These are phyloP conservation scores for Rhyacophila brunnea DNA, from an alignment of 1,140 invertebrate species.

Conservation along the genomic window DNA sequence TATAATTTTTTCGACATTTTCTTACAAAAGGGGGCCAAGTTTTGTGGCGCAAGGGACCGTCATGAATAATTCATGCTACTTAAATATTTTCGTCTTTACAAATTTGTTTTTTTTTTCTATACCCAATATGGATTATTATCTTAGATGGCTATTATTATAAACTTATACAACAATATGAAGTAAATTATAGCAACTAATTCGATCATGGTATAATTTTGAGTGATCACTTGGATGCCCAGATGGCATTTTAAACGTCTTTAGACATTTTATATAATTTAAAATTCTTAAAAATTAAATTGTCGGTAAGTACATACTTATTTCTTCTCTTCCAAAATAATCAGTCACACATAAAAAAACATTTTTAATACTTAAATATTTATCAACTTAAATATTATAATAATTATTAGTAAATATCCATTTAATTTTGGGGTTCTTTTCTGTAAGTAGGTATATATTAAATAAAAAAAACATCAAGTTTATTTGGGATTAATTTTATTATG, in stretches of 20 bases:
- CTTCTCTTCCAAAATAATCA: neutral
- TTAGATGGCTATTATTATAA: conserved; percentile 6
- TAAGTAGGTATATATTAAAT: too few species aligned
- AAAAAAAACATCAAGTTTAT: too few species aligned
- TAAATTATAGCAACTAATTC: neutral
- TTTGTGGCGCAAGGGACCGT: neutral
- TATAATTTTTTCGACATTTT: conserved; percentile 12
- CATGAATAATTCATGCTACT: conserved; percentile 12
- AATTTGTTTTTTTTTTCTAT: neutral
- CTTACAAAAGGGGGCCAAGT: conserved; percentile 6
- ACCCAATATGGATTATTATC: conserved; percentile 6
- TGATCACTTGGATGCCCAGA: conserved; percentile 1
- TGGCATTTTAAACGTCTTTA: neutral
- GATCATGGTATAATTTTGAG: conserved; percentile 6
- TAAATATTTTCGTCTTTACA: conserved; percentile 4
- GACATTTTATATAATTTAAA: neutral
- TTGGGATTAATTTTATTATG: too few species aligned
- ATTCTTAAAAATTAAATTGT: neutral
- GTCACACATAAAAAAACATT: too few species aligned
- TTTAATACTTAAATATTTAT: too few species aligned
- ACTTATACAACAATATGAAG: neutral
- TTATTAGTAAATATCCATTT: too few species aligned
- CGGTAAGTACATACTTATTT: neutral
- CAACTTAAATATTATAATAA: too few species aligned
- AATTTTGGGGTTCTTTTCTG: too few species aligned